Evolutionary conservation across 2,113 vertebrate genomes (phyloP), one percentile per base, ranked within the genome.

Genomic region (Dunckerocampus dactyliophorus): DNA sequence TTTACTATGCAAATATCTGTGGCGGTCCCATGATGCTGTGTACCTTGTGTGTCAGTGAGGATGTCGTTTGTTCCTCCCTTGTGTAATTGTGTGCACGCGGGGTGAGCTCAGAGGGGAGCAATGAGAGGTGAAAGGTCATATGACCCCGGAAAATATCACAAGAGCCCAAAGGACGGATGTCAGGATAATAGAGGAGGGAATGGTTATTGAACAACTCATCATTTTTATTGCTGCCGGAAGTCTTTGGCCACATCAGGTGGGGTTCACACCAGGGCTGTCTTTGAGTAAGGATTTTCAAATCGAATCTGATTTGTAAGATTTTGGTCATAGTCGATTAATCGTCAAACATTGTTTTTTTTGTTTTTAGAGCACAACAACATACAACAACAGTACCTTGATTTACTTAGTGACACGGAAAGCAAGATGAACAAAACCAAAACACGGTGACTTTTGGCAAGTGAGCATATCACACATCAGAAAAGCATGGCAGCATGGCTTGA

Each of bases 171-270:
- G 56, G 63, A 79, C 17, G 14, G 61, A 74, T 61, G 72, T 72
- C 67, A 69, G 31, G 21, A 64, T 53, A 67, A 81, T 48, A 4
- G 53, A 61, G 8, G 15, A 69, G 67, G 48, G 48, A 48, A 65
- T 17, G 21, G 17, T 69, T 81, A 83, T 82, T 56, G 75, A 83
- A 54, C 56, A 66, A 72, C 69, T 55, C 54, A 57, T 80, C 60
- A 67, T 74, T 81, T 85, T 87, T 79, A 81, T 69, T 67, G 77
- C 74, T 69, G 59, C 68, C 52, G 62, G 83, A 87, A 82, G 75
- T 83, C 54, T 80, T 79, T 81, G 47, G 20, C 37, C 20, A 47
- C 21, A 58, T 57, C 56, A 63, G 56, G 59, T 52, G 24, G 55
- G 28, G 28, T 65, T 34, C 8, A n/a, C 51, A 53, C 15, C 6